Conservation (phyloP, 2,797 vertebrate species). For the Halcyon badia region DNA sequence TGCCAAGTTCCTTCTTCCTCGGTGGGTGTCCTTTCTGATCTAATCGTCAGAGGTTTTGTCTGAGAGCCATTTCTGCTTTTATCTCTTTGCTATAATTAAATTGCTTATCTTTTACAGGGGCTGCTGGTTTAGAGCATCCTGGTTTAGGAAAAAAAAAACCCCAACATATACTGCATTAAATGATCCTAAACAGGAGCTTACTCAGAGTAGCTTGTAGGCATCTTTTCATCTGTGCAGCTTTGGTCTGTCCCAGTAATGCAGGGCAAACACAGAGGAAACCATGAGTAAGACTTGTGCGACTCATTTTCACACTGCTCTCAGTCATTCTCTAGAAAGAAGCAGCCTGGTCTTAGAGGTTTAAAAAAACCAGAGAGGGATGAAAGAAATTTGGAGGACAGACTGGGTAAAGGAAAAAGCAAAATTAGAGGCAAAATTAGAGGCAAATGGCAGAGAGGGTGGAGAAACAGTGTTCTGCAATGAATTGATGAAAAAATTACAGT, state of each 20-base stretch:
- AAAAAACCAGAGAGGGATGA: background rate
- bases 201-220: background rate
- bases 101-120: constrained; percentile 58
- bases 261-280: constrained; percentile 37
- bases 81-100: constrained; percentile 50
- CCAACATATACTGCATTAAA: background rate
- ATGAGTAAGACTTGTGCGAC: background rate
- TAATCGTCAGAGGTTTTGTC: constrained; percentile 35
- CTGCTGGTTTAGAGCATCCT: constrained; percentile 41
- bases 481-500: background rate
- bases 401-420: background rate
- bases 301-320: constrained; percentile 43
- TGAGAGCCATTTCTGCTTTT: constrained; percentile 54
- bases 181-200: constrained; percentile 13
- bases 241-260: constrained; percentile 32
- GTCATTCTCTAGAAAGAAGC: constrained; percentile 14
- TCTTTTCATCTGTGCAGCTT: constrained; percentile 32
- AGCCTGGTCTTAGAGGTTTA: background rate
- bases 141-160: background rate
- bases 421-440: background rate
- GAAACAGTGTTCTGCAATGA: background rate
- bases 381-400: constrained; percentile 1
- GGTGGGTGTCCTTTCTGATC: constrained; percentile 46
- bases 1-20: background rate
- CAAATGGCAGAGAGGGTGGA: background rate